A percentile compares a stretch with the other conserved stretches of the same genome.
Evolutionary conservation across 2,113 vertebrate genomes (phyloP).

Genomic region (Oreotrochilus melanogaster): DNA sequence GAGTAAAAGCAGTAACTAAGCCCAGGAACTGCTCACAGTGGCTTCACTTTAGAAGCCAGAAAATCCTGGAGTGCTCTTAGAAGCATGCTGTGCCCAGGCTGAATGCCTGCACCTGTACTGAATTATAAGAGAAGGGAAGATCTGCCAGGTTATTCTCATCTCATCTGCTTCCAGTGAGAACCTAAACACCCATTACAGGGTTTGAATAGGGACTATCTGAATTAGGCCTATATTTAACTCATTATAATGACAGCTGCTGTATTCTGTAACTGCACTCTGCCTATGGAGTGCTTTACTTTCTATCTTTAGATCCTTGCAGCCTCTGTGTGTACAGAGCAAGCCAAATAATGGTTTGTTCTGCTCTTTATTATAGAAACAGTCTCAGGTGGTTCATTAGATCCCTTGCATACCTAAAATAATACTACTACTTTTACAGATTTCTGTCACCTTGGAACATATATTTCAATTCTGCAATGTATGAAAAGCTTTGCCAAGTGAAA

Average conservation of each 20-base stretch:
- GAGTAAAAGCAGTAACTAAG: neutral
- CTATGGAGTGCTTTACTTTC: conserved; percentile 11
- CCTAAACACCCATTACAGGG: neutral
- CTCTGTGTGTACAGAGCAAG: neutral
- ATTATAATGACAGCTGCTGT: neutral
- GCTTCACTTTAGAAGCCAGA: neutral
- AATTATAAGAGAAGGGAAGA: neutral
- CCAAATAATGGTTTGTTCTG: neutral
- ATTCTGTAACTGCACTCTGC: neutral
- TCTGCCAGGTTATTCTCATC: neutral
- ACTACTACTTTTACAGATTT: neutral
- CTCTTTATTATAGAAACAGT: neutral
- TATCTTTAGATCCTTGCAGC: conserved; percentile 35
- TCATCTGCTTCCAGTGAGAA: neutral
- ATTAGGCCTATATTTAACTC: conserved; percentile 49
- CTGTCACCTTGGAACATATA: neutral
- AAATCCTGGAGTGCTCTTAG: neutral
- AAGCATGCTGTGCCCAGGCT: neutral
- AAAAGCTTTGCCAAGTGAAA: neutral
- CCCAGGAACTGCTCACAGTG: neutral
- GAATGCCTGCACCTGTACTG: neutral
- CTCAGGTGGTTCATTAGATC: neutral
- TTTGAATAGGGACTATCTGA: neutral
- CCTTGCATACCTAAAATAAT: neutral
- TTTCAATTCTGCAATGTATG: neutral